A percentile compares a stretch with the other conserved stretches of the same genome.
These are phyloP conservation scores for Neomorphus geoffroyi DNA, from an alignment of 2,797 vertebrate genomes.

Conservation along the genomic window DNA sequence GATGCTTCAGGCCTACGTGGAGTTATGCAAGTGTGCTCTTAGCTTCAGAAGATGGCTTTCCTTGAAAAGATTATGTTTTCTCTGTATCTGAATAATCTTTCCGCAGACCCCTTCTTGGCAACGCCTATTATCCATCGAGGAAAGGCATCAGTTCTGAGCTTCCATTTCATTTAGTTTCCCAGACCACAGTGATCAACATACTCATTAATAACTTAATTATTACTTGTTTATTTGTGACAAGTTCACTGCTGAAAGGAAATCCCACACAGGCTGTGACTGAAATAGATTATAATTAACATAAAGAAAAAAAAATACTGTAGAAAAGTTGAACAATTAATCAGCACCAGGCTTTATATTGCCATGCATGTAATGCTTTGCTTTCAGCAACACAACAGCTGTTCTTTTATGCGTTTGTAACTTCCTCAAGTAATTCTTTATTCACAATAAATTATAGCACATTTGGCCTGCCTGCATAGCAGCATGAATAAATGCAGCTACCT, in stretches of 20 bases:
- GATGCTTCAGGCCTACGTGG: not conserved
- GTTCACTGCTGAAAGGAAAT: conserved; percentile 30
- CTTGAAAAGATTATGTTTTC: not conserved
- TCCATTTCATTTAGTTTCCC: not conserved
- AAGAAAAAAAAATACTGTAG: conserved; percentile 36
- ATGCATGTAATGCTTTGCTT: conserved; percentile 19
- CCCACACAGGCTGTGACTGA: conserved; percentile 5
- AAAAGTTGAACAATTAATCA: conserved; percentile 46
- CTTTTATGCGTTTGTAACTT: conserved; percentile 55
- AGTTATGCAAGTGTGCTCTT: not conserved
- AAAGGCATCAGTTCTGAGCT: not conserved
- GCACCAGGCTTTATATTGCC: not conserved
- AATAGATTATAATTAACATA: conserved; percentile 45
- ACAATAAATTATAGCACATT: conserved; percentile 45
- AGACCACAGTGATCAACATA: not conserved
- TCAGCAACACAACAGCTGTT: conserved; percentile 45
- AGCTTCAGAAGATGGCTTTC: not conserved
- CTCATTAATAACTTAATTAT: conserved; percentile 49
- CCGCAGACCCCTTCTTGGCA: not conserved
- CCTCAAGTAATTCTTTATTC: conserved; percentile 40
- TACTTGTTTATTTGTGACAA: conserved; percentile 39
- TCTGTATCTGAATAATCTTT: not conserved
- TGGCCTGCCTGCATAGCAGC: not conserved
- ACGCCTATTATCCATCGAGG: not conserved
- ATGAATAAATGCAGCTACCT: conserved; percentile 27